These are phyloP conservation scores for Adrianichthys oophorus DNA, from an alignment of 2,797 vertebrate species.

Conservation along the genomic window DNA sequence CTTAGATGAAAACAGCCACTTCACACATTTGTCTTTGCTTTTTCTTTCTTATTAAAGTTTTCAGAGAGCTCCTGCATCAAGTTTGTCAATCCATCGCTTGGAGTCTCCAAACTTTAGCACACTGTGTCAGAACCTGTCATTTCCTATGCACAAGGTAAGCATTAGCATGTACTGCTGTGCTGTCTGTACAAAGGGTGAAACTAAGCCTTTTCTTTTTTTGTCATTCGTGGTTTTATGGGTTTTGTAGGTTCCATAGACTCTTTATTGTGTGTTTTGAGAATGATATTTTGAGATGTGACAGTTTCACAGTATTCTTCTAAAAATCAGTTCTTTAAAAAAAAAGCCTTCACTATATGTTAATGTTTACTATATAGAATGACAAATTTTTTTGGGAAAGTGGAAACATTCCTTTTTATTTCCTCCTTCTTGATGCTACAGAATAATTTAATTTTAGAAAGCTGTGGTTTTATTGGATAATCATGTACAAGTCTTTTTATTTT, in stretches of 20 bases:
- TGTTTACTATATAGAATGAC: too few relatives aligned
- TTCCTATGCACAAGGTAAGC: slow-evolving; percentile 78
- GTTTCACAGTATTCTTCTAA: too few relatives aligned
- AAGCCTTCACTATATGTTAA: too few relatives aligned
- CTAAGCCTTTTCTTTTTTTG: neutral
- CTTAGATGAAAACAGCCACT: neutral
- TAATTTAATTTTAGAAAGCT: too few relatives aligned
- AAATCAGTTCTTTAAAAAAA: too few relatives aligned
- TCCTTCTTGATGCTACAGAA: too few relatives aligned
- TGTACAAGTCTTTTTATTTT: neutral
- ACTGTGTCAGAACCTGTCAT: slow-evolving; percentile 68
- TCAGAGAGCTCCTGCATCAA: slow-evolving; percentile 64
- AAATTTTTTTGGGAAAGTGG: too few relatives aligned
- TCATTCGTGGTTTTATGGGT: neutral
- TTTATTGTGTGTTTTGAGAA: neutral
- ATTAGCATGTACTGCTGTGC: neutral
- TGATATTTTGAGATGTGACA: too few relatives aligned
- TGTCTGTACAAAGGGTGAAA: neutral
- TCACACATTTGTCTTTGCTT: neutral
- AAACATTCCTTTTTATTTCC: too few relatives aligned
- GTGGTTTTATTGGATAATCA: too few relatives aligned
- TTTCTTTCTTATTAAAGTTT: slow-evolving; percentile 36
- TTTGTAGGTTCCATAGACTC: neutral
- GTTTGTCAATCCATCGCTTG: slow-evolving; percentile 79
- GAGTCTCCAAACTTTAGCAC: slow-evolving; percentile 59